Base-by-base conservation (phyloP, 2,113 vertebrate species). In the Chrysemys picta region DNA sequence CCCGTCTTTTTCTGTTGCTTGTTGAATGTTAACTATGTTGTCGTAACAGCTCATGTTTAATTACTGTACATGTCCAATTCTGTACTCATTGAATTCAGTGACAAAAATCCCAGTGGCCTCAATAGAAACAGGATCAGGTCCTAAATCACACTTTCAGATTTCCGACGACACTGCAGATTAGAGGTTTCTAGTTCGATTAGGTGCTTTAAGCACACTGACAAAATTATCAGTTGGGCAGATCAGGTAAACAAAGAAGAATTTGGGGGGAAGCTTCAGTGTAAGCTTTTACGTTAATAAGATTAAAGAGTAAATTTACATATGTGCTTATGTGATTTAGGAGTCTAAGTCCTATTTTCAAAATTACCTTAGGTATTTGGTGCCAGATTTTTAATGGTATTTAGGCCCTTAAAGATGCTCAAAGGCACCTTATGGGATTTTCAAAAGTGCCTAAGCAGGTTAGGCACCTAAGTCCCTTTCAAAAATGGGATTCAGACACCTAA, bases 111-210 rank as follows among this genome's bases (percentile, higher is more conserved):
- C 47, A 45, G 47, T n/a, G n/a, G 56, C 56, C 25, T 35, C 25
- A 7, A 85, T 49, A 59, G 21, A 21, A 52, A 21, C 0, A 29
- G 86, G 57, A 14, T 62, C 35, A 10, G 79, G 80, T 17, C 65
- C 75, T 2, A 3, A 0, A 1, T n/a, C 62, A 80, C 21, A 78
- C 75, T 47, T 38, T 1, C 59, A 54, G 2, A 0, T n/a, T 17
- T 42, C 79, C 47, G 82, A 25, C 2, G 52, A 0, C 0, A 0
- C 21, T 1, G 1, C 80, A 27, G 24, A 19, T 10, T 82, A 50
- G 82, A 27, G 75, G 87, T 29, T 80, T 0, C 42, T 76, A 10
- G 6, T 12, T 35, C 19, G 0, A 25, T 45, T 47, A 45, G 24
- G 24, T 76, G 75, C 22, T 47, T 47, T 78, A 78, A 45, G 42